phyloP scores from a whole-genome alignment of 2,113 vertebrate genomes.

The Bufo bufo region DNA sequence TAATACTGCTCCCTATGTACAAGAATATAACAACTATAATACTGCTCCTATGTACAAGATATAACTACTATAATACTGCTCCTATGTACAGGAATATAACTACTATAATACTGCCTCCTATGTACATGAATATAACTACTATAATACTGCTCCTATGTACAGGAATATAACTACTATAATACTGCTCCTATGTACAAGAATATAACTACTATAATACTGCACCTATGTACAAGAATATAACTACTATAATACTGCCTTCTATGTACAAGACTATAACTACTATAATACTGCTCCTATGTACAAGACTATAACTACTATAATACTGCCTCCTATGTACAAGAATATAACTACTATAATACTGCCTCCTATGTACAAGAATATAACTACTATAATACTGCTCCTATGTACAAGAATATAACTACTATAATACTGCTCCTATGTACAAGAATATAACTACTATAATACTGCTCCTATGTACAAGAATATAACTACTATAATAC shows the following conservation, averaged over 20 bases:
- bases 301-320: not conserved
- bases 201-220: conserved; percentile 7
- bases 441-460: not conserved
- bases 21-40: conserved; percentile 6
- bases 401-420: not conserved
- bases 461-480: not conserved
- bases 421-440: not conserved
- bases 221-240: not conserved
- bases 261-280: not conserved
- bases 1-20: not conserved
- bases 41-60: not conserved
- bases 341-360: too few species aligned
- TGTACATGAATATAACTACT: not conserved
- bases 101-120: conserved; percentile 6
- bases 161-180: not conserved
- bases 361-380: not conserved
- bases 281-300: not conserved
- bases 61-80: too few species aligned
- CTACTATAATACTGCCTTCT: not conserved
- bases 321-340: not conserved
- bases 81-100: not conserved
- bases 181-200: not conserved
- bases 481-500: not conserved
- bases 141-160: conserved; percentile 2
- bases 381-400: not conserved